Evolutionary conservation across 2,113 vertebrate genomes (phyloP).

Genomic region (Tenebrosternarchus preto): DNA sequence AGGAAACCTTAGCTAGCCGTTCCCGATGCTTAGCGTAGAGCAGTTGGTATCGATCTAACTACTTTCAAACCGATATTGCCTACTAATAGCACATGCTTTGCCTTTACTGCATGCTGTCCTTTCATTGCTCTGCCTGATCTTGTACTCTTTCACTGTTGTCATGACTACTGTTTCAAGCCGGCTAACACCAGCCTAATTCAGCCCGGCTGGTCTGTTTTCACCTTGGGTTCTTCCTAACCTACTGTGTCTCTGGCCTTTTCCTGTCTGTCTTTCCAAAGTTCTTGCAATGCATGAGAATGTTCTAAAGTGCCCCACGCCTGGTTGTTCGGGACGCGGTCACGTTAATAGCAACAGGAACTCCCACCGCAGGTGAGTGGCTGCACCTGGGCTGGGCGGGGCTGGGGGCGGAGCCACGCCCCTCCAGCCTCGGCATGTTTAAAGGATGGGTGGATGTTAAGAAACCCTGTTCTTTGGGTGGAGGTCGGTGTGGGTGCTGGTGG

Average conservation of each 20-base stretch:
- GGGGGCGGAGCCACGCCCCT: slow-evolving; percentile 7
- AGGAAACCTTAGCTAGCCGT: not conserved
- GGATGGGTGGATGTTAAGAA: slow-evolving; percentile 27
- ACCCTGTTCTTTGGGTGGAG: slow-evolving; percentile 5
- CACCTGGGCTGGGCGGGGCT: slow-evolving; percentile 22
- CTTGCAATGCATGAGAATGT: slow-evolving; percentile 99
- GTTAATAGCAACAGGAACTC: slow-evolving; percentile 99
- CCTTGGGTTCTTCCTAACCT: slow-evolving; percentile 73
- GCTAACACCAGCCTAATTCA: slow-evolving; percentile 38
- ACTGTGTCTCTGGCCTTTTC: slow-evolving; percentile 75
- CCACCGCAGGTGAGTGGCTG: slow-evolving; percentile 93
- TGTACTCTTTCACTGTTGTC: slow-evolving; percentile 20
- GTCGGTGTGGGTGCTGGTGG: slow-evolving; percentile 2
- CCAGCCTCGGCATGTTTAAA: slow-evolving; percentile 13
- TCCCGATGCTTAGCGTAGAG: not conserved
- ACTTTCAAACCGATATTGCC: slow-evolving; percentile 12
- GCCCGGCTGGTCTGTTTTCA: slow-evolving; percentile 38
- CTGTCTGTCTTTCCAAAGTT: slow-evolving; percentile 91
- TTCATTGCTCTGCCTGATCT: slow-evolving; percentile 29
- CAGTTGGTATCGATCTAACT: not conserved
- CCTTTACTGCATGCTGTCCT: slow-evolving; percentile 19
- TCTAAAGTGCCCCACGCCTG: slow-evolving; percentile 99
- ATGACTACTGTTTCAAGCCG: slow-evolving; percentile 9
- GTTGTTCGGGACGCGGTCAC: slow-evolving; percentile 98
- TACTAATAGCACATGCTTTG: slow-evolving; percentile 38